phyloP scores from a whole-genome alignment of 2,113 vertebrate genomes.

The Engystomops pustulosus region DNA sequence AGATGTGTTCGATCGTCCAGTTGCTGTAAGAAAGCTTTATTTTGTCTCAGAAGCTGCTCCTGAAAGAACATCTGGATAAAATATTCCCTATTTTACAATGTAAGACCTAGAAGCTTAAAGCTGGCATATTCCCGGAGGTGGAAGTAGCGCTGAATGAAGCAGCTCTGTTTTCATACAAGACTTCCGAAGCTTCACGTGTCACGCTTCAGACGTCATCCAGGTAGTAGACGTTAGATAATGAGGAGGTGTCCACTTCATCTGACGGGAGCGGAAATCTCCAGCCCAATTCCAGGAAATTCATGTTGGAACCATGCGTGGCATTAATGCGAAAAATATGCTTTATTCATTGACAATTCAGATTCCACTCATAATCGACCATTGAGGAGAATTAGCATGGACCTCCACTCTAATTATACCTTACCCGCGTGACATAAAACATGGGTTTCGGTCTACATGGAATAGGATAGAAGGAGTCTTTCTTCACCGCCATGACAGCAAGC shows the following conservation, averaged over 20 bases:
- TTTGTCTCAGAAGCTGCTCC: slow-evolving; percentile 34
- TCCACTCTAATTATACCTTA: slow-evolving; percentile 27
- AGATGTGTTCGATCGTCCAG: slow-evolving; percentile 26
- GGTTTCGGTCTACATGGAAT: not conserved
- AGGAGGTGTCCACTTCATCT: not conserved
- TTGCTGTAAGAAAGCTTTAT: slow-evolving; percentile 31
- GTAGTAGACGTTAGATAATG: slow-evolving; percentile 2
- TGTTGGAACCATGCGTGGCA: not conserved
- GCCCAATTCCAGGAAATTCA: slow-evolving; percentile 16
- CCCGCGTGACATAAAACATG: slow-evolving; percentile 20
- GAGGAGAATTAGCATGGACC: not conserved
- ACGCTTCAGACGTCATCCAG: not conserved
- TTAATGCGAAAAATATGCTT: slow-evolving; percentile 14
- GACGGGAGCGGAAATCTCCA: not conserved
- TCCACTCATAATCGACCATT: slow-evolving; percentile 20
- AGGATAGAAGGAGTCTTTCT: not conserved
- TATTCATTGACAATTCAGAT: slow-evolving; percentile 31
- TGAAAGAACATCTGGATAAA: slow-evolving; percentile 50
- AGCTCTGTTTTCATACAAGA: slow-evolving; percentile 16
- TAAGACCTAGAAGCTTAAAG: slow-evolving; percentile 23
- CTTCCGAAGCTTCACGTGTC: slow-evolving; percentile 7
- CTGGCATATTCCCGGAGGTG: slow-evolving; percentile 5
- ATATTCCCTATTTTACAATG: slow-evolving; percentile 31
- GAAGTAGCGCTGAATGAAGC: slow-evolving; percentile 15
- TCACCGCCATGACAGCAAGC: not conserved